phyloP scores from a whole-genome alignment of 2,113 vertebrate species.

The Mixornis gularis region DNA sequence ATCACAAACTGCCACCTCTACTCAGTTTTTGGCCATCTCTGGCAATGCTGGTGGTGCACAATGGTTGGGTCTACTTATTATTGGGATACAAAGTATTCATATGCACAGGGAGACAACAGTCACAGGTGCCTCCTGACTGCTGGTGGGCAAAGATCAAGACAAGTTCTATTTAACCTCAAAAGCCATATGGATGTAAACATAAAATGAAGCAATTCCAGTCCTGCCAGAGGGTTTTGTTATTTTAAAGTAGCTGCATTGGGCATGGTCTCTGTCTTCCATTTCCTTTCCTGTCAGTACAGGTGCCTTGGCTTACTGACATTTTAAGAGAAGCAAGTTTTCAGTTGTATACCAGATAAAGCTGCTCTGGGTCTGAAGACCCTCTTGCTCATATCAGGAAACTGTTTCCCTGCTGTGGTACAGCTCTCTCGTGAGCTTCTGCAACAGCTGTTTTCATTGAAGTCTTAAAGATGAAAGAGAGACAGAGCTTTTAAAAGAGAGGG shows the following conservation, averaged over 20 bases:
- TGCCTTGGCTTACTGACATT: not conserved
- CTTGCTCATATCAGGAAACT: not conserved
- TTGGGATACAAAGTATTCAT: not conserved
- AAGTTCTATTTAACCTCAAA: not conserved
- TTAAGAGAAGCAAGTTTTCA: not conserved
- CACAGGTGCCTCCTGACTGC: not conserved
- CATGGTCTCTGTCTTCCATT: not conserved
- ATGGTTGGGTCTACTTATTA: not conserved
- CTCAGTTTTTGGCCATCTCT: not conserved
- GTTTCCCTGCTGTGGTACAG: not conserved
- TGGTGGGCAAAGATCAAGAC: not conserved
- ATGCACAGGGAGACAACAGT: not conserved
- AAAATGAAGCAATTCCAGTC: not conserved
- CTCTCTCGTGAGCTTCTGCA: not conserved
- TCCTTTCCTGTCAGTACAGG: not conserved
- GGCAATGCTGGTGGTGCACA: not conserved
- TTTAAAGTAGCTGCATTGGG: not conserved
- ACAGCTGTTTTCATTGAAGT: not conserved
- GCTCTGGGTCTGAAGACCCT: not conserved
- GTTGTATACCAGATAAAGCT: not conserved
- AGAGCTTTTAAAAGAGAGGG: not conserved
- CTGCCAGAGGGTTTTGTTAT: not conserved
- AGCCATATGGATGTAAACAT: not conserved
- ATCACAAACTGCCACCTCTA: no score
- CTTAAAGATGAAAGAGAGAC: not conserved